Evolutionary conservation across 2,797 vertebrate genomes (phyloP).

Genomic region (Falco berigora): DNA sequence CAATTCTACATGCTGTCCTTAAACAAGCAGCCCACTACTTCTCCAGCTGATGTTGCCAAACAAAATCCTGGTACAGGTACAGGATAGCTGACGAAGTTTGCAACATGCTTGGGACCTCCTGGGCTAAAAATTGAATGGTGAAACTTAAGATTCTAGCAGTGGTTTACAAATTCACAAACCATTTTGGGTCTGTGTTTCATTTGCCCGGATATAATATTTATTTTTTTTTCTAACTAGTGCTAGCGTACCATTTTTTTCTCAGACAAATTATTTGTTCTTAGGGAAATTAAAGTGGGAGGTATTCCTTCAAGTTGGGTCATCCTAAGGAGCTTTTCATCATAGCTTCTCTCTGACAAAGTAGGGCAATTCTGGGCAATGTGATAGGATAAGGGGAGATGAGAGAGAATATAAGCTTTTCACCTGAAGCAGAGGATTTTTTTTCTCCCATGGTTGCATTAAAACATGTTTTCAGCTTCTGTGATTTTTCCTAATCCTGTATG

Average conservation of each 20-base stretch:
- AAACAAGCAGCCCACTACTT: not conserved
- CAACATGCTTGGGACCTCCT: not conserved
- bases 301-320: not conserved
- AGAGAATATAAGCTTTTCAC: constrained; percentile 2
- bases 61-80: not conserved
- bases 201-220: not conserved
- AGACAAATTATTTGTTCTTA: not conserved
- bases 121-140: not conserved
- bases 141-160: not conserved
- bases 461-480: constrained; percentile 10
- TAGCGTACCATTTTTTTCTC: not conserved
- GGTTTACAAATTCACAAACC: not conserved
- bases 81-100: not conserved
- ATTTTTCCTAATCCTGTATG: constrained; percentile 35
- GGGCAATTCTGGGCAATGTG: not conserved
- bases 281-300: not conserved
- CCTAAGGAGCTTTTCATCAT: not conserved
- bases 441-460: not conserved
- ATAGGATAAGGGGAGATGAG: not conserved
- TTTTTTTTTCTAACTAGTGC: not conserved
- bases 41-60: not conserved
- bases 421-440: constrained; percentile 10
- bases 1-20: not conserved
- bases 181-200: not conserved
- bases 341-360: not conserved